phyloP scores from a whole-genome alignment of 2,797 vertebrate species.

The Sorex maritimensis region DNA sequence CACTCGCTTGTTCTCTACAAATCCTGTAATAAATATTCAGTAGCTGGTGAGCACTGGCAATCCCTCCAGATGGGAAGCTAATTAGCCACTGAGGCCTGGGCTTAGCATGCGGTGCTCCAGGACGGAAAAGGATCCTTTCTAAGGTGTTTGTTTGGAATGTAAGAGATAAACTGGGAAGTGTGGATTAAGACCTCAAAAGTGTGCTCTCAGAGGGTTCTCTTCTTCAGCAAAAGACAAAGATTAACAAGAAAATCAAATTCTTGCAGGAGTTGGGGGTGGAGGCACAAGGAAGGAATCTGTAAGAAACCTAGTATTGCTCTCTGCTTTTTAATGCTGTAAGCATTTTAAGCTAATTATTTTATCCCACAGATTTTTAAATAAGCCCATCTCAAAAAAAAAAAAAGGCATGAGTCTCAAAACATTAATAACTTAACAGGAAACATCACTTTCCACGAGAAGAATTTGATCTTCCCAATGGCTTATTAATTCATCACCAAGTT shows the following conservation, averaged over 20 bases:
- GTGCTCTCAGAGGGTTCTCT: slow-evolving; percentile 72
- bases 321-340: slow-evolving; percentile 72
- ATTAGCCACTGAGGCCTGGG: slow-evolving; percentile 80
- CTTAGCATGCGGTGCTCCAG: slow-evolving; percentile 71
- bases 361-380: slow-evolving; percentile 73
- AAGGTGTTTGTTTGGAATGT: slow-evolving; percentile 79
- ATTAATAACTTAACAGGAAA: slow-evolving; percentile 71
- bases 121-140: slow-evolving; percentile 71
- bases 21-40: slow-evolving; percentile 80
- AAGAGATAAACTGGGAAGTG: slow-evolving; percentile 76
- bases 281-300: slow-evolving; percentile 48
- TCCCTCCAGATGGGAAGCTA: slow-evolving; percentile 70
- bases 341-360: slow-evolving; percentile 71
- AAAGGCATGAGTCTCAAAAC: slow-evolving; percentile 71
- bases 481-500: slow-evolving; percentile 64
- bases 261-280: neutral
- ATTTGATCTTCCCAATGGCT: slow-evolving; percentile 55
- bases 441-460: slow-evolving; percentile 69
- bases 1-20: slow-evolving; percentile 71
- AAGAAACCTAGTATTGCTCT: slow-evolving; percentile 61
- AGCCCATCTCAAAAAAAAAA: slow-evolving; percentile 40
- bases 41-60: slow-evolving; percentile 64
- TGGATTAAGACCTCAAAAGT: slow-evolving; percentile 85
- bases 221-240: slow-evolving; percentile 78
- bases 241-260: slow-evolving; percentile 78